These are phyloP conservation scores for Hydractinia symbiolongicarpus DNA, from an alignment of 30 jellyfish, hydroid and myxozoan genomes.

Conservation along the genomic window DNA sequence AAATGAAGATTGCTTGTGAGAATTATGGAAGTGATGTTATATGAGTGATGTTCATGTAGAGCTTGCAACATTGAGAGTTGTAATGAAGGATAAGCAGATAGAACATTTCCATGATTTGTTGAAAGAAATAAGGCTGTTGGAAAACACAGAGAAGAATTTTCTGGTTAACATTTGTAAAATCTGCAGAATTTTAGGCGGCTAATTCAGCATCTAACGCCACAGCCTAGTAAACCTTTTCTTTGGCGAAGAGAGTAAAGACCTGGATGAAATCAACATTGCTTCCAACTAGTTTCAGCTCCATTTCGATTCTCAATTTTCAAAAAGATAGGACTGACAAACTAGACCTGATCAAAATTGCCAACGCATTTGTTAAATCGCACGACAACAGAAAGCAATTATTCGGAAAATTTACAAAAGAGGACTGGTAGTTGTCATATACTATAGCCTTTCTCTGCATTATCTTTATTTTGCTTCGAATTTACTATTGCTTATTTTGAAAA, in stretches of 20 bases:
- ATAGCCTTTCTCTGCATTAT: too few relatives aligned
- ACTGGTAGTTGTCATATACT: too few relatives aligned
- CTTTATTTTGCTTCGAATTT: too few relatives aligned
- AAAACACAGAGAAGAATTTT: slow-evolving; percentile 4
- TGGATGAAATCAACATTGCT: slow-evolving; percentile 24
- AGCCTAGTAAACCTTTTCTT: slow-evolving; percentile 21
- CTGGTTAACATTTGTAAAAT: slow-evolving; percentile 22
- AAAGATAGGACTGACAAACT: too few relatives aligned
- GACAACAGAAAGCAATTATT: too few relatives aligned
- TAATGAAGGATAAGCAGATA: slow-evolving; percentile 31
- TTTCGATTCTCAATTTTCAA: too few relatives aligned
- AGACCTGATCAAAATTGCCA: too few relatives aligned
- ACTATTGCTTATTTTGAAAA: too few relatives aligned
- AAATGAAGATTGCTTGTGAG: slow-evolving; percentile 1
- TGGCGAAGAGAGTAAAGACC: slow-evolving; percentile 10
- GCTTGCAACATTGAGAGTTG: slow-evolving; percentile 12
- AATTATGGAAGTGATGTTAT: slow-evolving; percentile 16
- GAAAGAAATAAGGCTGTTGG: slow-evolving; percentile 26
- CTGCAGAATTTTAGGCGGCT: slow-evolving; percentile 23
- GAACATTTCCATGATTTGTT: slow-evolving; percentile 27
- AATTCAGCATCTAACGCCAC: slow-evolving; percentile 28
- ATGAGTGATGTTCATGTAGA: slow-evolving; percentile 14
- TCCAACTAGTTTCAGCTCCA: too few relatives aligned
- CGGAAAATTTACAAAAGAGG: too few relatives aligned
- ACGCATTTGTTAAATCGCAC: too few relatives aligned